phyloP scores from a whole-genome alignment of 2,113 vertebrate genomes.

The Octodon degus region DNA sequence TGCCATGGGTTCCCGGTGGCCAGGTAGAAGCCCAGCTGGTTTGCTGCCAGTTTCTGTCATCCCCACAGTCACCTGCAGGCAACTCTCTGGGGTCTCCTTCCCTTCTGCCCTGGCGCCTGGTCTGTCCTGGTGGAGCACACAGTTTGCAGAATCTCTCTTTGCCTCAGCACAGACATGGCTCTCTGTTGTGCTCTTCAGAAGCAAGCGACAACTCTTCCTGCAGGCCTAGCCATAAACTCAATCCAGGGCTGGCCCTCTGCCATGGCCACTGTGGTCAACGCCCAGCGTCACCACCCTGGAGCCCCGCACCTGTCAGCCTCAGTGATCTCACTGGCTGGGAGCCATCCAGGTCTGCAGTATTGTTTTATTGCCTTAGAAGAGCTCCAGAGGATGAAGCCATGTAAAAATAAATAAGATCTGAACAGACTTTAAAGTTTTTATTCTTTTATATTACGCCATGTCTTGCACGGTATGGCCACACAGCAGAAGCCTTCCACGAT shows the following conservation, averaged over 20 bases:
- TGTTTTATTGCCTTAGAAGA: conserved; percentile 58
- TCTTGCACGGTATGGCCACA: conserved; percentile 37
- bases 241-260: neutral
- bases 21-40: rapidly evolving
- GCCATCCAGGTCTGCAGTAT: neutral
- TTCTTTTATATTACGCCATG: conserved; percentile 4
- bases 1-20: neutral
- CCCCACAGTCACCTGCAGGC: neutral
- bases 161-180: rapidly evolving
- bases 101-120: neutral
- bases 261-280: neutral
- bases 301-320: neutral
- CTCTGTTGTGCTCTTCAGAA: neutral
- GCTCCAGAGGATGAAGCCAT: conserved; percentile 58
- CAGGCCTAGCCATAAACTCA: neutral
- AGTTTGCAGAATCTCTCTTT: neutral
- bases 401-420: conserved; percentile 48
- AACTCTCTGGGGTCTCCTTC: neutral
- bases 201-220: neutral
- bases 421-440: conserved; percentile 55
- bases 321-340: neutral
- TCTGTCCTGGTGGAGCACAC: neutral
- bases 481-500: neutral
- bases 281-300: neutral
- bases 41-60: neutral